phyloP scores from a whole-genome alignment of 2,888 invertebrate genomes.

The Schizotus pectinicornis region DNA sequence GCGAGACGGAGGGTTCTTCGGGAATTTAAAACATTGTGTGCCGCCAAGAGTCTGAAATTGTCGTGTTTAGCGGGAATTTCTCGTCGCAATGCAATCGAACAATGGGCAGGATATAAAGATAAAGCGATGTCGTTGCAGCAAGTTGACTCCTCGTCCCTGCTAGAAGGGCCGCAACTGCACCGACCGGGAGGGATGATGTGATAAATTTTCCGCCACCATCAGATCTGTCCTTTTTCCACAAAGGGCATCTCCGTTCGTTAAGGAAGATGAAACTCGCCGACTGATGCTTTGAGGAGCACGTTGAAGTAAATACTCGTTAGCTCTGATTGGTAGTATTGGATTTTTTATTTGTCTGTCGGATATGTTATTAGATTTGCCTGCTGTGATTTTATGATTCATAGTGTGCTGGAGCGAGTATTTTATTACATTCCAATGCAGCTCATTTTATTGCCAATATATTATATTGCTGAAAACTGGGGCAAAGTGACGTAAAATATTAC shows the following conservation, averaged over 20 bases:
- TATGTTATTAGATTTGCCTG: slow-evolving; percentile 27
- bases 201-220: slow-evolving; percentile 16
- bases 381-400: slow-evolving; percentile 25
- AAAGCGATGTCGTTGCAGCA: neutral
- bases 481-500: slow-evolving; percentile 13
- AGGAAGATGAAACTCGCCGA: slow-evolving; percentile 25
- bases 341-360: slow-evolving; percentile 26
- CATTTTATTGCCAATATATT: slow-evolving; percentile 22
- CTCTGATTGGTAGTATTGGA: slow-evolving; percentile 35
- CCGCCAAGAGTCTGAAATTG: too few species aligned
- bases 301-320: slow-evolving; percentile 40
- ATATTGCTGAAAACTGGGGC: slow-evolving; percentile 19
- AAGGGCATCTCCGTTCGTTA: slow-evolving; percentile 24
- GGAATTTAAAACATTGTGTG: too few species aligned
- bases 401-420: slow-evolving; percentile 19
- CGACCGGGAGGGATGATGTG: slow-evolving; percentile 17
- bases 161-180: slow-evolving; percentile 13
- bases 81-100: neutral
- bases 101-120: slow-evolving; percentile 6
- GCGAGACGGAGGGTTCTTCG: too few species aligned
- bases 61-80: too few species aligned
- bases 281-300: slow-evolving; percentile 23
- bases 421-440: slow-evolving; percentile 23
- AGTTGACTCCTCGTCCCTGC: neutral
- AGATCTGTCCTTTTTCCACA: slow-evolving; percentile 17